These are phyloP conservation scores for Hirudinaria manillensis DNA, from an alignment of 2,888 invertebrate genomes.

Conservation along the genomic window DNA sequence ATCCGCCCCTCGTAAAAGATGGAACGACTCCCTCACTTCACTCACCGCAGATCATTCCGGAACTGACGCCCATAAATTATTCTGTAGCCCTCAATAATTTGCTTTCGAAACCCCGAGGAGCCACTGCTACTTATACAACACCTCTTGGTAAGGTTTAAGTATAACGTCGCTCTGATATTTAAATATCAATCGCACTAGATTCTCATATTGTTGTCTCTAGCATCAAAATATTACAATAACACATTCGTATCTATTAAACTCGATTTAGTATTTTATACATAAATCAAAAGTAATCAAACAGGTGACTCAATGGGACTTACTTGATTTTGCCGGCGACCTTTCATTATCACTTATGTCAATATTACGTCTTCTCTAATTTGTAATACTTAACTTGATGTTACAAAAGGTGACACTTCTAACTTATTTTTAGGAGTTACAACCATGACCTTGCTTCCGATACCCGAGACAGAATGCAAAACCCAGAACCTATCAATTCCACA, in stretches of 20 bases:
- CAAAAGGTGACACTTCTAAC: too few relatives aligned
- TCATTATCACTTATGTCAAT: too few relatives aligned
- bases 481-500: not conserved
- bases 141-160: constrained; percentile 20
- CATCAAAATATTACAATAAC: too few relatives aligned
- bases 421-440: constrained; percentile 20
- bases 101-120: constrained; percentile 12
- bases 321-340: too few relatives aligned
- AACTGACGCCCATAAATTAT: constrained; percentile 25
- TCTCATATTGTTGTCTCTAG: too few relatives aligned
- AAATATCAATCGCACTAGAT: too few relatives aligned
- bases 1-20: constrained; percentile 2
- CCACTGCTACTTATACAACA: constrained; percentile 18
- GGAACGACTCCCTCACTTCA: not conserved
- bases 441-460: constrained; percentile 23
- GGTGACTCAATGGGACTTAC: too few relatives aligned
- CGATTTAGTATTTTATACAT: too few relatives aligned
- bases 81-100: not conserved
- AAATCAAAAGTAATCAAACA: too few relatives aligned
- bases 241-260: too few relatives aligned
- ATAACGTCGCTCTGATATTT: not conserved
- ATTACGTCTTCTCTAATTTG: too few relatives aligned
- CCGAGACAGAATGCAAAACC: not conserved
- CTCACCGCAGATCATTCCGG: constrained; percentile 13
- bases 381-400: too few relatives aligned